Base-by-base conservation (phyloP, 2,888 invertebrate genomes). In the Andrena minutula region DNA sequence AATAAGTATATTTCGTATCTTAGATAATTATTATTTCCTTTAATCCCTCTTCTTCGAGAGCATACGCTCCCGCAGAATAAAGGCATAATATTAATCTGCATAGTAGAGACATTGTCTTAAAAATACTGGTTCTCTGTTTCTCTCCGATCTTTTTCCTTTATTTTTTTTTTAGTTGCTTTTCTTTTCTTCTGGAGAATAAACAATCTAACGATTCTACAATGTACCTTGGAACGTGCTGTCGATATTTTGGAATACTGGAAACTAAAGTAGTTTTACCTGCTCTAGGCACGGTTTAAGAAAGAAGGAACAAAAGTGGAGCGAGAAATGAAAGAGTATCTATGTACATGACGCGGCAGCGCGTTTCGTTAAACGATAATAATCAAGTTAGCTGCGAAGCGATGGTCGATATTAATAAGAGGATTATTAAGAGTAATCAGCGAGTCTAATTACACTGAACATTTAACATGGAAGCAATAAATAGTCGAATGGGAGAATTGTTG, bases 391-490 rank as follows among this genome's bases (percentile, higher is more conserved):
- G 84, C 69, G 32, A 81, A 82, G 79, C 75, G 28, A 74, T 84
- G 75, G 75, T 70, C 76, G 75, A 77, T 81, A 77, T 78, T 65
- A 82, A 64, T 86, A 75, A 79, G 79, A 88, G 84, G 72, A 89
- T 84, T 80, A 82, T 75, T 81, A 78, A 75, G 81, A 87, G 83
- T 84, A 85, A 77, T 66, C 76, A 74, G 78, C 80, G 51, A 78
- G 63, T 84, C 73, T 88, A 82, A 81, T 87, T 87, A 86, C 75
- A 88, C 75, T 78, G 70, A 89, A 89, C 83, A 83, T 84, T 72
- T 41, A 86, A 89, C 85, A 81, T 87, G 87, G 83, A 88, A 88
- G 86, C 84, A 88, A 88, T 88, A 88, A 88, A 88, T 89, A 89
- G 63, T 82, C 82, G 75, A 88, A 83, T 82, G 87, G 86, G 68